Evolutionary conservation across 2,113 vertebrate species (phyloP).

Genomic region (Entelurus aequoreus): DNA sequence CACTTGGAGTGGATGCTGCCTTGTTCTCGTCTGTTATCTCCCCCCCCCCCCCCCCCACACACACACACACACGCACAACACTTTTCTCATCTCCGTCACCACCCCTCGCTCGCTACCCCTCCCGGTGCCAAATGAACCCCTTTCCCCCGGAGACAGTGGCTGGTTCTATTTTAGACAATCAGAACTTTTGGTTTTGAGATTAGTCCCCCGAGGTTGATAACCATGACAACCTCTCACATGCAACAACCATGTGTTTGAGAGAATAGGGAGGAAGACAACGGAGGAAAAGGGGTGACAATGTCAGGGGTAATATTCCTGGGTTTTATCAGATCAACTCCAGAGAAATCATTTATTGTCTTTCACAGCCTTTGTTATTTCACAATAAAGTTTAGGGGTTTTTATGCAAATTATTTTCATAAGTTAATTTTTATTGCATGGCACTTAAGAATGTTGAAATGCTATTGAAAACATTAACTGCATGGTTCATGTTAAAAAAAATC

Average conservation of each 20-base stretch:
- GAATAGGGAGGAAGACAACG: slow-evolving; percentile 34
- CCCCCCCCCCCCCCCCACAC: not conserved
- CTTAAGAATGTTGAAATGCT: too few species aligned
- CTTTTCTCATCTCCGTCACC: not conserved
- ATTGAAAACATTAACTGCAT: too few species aligned
- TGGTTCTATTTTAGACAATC: slow-evolving; percentile 63
- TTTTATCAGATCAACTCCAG: slow-evolving; percentile 6
- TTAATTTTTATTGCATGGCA: too few species aligned
- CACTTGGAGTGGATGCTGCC: slow-evolving; percentile 65
- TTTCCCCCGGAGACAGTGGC: slow-evolving; percentile 32
- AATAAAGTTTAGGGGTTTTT: too few species aligned
- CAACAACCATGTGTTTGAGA: slow-evolving; percentile 60
- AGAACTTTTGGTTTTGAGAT: slow-evolving; percentile 71
- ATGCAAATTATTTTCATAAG: too few species aligned
- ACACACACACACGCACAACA: too few species aligned
- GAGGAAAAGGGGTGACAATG: slow-evolving; percentile 12
- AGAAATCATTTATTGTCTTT: not conserved
- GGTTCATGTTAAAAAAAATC: too few species aligned
- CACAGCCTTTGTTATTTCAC: too few species aligned
- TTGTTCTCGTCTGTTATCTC: slow-evolving; percentile 40
- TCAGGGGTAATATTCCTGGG: slow-evolving; percentile 30
- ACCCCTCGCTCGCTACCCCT: slow-evolving; percentile 1
- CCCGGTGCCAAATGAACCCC: slow-evolving; percentile 39
- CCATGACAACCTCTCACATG: slow-evolving; percentile 70
- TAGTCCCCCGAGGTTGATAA: slow-evolving; percentile 64